Conservation (phyloP, 2,888 invertebrate genomes). For the Ochropacha duplaris region DNA sequence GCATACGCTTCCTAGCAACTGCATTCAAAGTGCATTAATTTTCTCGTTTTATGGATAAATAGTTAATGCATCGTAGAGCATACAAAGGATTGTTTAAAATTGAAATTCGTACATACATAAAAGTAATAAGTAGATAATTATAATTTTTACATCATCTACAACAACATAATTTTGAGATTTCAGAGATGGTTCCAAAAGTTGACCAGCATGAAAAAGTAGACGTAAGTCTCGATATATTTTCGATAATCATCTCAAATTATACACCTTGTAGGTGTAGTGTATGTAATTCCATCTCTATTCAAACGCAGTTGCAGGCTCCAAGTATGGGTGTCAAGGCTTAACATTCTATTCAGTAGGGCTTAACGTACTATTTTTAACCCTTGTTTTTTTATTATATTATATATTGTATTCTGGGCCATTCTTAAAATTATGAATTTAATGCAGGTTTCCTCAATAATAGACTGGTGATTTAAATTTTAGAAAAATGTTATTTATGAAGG, state of each 20-base stretch:
- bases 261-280: too few relatives aligned
- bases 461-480: too few relatives aligned
- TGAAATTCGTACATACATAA: background rate
- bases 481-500: too few relatives aligned
- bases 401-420: too few relatives aligned
- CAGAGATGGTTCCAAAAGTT: too few relatives aligned
- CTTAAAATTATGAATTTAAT: too few relatives aligned
- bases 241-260: too few relatives aligned
- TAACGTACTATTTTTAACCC: background rate
- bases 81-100: background rate
- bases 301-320: background rate
- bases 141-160: background rate
- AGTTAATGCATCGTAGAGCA: background rate
- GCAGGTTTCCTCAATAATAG: too few relatives aligned
- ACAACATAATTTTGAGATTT: too few relatives aligned
- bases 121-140: background rate
- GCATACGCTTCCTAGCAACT: slow-evolving; percentile 30
- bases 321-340: background rate
- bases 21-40: slow-evolving; percentile 18
- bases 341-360: background rate
- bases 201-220: too few relatives aligned
- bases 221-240: too few relatives aligned
- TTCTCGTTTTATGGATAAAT: background rate
- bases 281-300: background rate
- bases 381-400: background rate